Evolutionary conservation across 2,113 vertebrate genomes (phyloP).

Genomic region (Nerophis ophidion): DNA sequence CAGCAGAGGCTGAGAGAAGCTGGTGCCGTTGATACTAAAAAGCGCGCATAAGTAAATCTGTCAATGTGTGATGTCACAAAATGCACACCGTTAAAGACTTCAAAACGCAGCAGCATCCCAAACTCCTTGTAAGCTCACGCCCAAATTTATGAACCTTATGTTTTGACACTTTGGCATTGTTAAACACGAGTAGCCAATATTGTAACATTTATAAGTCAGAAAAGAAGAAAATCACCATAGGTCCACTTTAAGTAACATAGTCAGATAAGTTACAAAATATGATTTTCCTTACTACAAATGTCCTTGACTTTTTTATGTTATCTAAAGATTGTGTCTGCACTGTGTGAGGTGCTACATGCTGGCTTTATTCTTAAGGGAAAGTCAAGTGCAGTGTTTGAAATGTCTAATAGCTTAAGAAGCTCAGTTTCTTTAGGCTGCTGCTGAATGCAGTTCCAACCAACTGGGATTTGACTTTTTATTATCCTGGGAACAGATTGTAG

Average conservation of each 20-base stretch:
- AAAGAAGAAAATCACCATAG: too few relatives aligned
- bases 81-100: too few relatives aligned
- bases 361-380: slow-evolving; percentile 25
- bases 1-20: too few relatives aligned
- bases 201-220: too few relatives aligned
- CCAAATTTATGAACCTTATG: too few relatives aligned
- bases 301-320: slow-evolving; percentile 10
- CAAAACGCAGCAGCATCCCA: too few relatives aligned
- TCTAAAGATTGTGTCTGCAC: slow-evolving; percentile 12
- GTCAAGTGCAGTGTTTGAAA: slow-evolving; percentile 52
- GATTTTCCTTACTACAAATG: slow-evolving; percentile 8
- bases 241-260: neutral
- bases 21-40: too few relatives aligned
- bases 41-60: too few relatives aligned
- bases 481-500: slow-evolving; percentile 36
- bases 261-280: neutral
- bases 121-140: too few relatives aligned
- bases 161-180: too few relatives aligned
- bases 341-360: slow-evolving; percentile 22
- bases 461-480: slow-evolving; percentile 28
- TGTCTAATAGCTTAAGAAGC: slow-evolving; percentile 37
- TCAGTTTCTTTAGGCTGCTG: slow-evolving; percentile 27
- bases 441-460: slow-evolving; percentile 17
- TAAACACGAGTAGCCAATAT: too few relatives aligned
- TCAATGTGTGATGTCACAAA: too few relatives aligned